Percentiles rank a stretch among this genome's conserved stretches.
Conservation (phyloP, 2,113 vertebrate species). For the Hemiprocne comata region DNA sequence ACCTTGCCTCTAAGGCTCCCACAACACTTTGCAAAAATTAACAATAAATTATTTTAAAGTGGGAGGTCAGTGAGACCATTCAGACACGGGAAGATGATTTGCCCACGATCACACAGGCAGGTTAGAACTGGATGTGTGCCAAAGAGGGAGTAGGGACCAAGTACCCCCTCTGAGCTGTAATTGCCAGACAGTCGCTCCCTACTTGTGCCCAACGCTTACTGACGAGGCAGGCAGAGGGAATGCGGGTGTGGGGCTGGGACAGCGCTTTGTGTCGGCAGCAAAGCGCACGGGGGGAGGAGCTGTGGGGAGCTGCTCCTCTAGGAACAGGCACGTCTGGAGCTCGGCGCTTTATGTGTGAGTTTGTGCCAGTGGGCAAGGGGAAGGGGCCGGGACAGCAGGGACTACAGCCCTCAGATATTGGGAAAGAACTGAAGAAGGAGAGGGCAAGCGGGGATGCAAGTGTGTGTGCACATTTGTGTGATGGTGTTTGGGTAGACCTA, state of each 20-base stretch:
- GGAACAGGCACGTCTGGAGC: background rate
- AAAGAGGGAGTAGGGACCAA: background rate
- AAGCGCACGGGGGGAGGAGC: background rate
- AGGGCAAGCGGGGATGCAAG: background rate
- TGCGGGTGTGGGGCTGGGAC: background rate
- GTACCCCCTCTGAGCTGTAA: background rate
- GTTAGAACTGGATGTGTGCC: background rate
- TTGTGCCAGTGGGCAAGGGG: background rate
- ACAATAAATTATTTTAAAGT: background rate
- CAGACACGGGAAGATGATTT: background rate
- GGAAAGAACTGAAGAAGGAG: background rate
- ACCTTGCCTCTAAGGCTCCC: background rate
- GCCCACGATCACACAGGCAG: rapidly evolving
- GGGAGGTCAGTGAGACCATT: background rate
- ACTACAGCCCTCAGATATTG: background rate
- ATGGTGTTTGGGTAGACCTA: no score
- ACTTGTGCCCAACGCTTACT: background rate
- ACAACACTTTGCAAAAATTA: background rate
- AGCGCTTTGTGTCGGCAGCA: background rate
- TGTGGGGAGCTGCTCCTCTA: background rate
- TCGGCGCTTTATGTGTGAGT: background rate
- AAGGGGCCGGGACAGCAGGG: background rate
- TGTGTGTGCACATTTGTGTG: background rate
- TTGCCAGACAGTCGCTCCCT: background rate
- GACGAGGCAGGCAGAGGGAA: background rate